phyloP scores from a whole-genome alignment of 2,888 invertebrate species.

The Opisthograptis luteolata region DNA sequence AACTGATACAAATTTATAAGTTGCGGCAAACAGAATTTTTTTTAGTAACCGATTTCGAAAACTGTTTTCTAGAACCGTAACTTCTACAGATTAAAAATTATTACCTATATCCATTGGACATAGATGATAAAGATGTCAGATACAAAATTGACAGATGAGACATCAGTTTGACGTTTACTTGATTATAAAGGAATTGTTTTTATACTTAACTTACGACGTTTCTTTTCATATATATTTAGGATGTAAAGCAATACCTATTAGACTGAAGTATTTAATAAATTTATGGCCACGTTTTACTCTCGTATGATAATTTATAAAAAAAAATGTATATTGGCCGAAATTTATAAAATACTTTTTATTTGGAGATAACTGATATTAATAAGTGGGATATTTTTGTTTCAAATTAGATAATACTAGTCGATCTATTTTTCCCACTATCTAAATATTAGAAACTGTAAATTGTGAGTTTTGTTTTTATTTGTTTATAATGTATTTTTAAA shows the following conservation, averaged over 20 bases:
- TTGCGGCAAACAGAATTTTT: too few relatives aligned
- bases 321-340: constrained; percentile 66
- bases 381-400: constrained; percentile 73
- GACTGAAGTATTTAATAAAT: constrained; percentile 79
- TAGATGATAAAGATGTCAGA: background rate
- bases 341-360: constrained; percentile 74
- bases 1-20: too few relatives aligned
- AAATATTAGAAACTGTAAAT: constrained; percentile 69
- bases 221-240: constrained; percentile 75
- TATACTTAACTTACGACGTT: constrained; percentile 21
- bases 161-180: constrained; percentile 21
- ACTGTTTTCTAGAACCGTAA: too few relatives aligned
- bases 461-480: constrained; percentile 77
- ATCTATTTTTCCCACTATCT: constrained; percentile 69
- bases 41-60: too few relatives aligned
- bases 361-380: constrained; percentile 31
- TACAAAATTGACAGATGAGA: constrained; percentile 11
- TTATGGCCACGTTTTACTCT: constrained; percentile 61
- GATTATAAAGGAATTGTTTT: constrained; percentile 52
- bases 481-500: constrained; percentile 83
- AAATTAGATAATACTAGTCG: constrained; percentile 81
- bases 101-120: background rate
- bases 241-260: constrained; percentile 79
- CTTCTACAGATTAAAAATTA: too few relatives aligned
- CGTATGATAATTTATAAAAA: constrained; percentile 64